Base-by-base conservation (phyloP, 2,888 invertebrate genomes). In the Amphiduros pacificus region DNA sequence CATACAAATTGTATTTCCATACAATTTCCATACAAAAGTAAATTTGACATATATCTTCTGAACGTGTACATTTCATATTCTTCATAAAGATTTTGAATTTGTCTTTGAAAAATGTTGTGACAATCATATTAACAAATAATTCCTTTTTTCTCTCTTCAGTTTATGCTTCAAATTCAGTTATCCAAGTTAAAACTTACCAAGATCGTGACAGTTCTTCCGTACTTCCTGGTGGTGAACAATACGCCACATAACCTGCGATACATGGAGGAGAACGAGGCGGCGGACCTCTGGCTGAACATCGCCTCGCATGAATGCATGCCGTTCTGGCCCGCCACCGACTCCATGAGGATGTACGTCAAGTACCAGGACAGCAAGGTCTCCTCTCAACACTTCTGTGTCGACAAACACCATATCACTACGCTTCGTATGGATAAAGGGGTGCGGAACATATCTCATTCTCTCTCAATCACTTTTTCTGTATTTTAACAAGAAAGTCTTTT, bases 211-310 rank as follows among this genome's bases (percentile, higher is more conserved):
- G 86, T 92, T 9, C 84, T 90, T 49, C 92, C 92, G 0, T 90
- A 90, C 82, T 92, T 92, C 82, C 84, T 91, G 61, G 88, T 92
- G 0, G 86, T 86, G 70, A 93, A 92, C 81, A 75, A 73, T 62
- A 74, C 76, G 9, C 64, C 63, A 67, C 87, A 84, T 71, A 80
- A 83, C 59, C 78, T 85, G 41, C 84, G 91, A 59, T 92, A 89
- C 83, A 92, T 92, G 92, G 92, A 92, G 76, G 90, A 91, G 79
- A 91, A 92, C 75, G 91, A 92, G 76, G 87, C 89, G 48, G 90
- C 91, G 0, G 92, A 92, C 81, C 84, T 92, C 11, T 92, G 92
- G 92, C 87, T 89, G 55, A 92, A 92, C 82, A 83, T 92, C 22
- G 83, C 86, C 0, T 88, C 90, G 0, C 86, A 86, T 31, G 73